Evolutionary conservation across 2,113 vertebrate species (phyloP), one percentile per base, ranked within the genome.

Genomic region (Clarias macrocephalus): DNA sequence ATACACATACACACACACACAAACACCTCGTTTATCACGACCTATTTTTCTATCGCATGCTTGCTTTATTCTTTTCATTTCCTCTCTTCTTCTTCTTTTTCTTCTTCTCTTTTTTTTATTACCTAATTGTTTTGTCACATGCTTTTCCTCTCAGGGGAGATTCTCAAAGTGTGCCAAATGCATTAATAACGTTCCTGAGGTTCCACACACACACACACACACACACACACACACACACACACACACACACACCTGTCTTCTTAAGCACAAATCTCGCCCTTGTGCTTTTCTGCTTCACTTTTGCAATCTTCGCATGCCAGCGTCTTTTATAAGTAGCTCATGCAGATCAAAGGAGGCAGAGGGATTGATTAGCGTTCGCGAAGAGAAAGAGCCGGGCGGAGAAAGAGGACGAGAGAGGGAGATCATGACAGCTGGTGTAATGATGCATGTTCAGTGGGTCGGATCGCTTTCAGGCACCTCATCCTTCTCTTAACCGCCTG

Each of bases 391-490:
- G 18, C 62, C 5, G 12, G 54, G 73, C 13, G 12, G 25, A n/a
- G 25, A 56, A 57, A 70, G 63, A 70, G 52, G 2, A 19, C 1
- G 18, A 33, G 28, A 54, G 18, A 13, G n/a, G 56, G 70, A 80
- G 80, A 76, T 87, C 82, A 87, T 68, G 84, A 85, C 80, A 42
- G 79, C 87, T 82, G 83, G 85, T 85, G 83, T 88, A 88, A 87
- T 85, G 87, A 90, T 86, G 79, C 85, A 88, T 90, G 86, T 87
- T 90, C 80, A 87, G 85, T 70, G 62, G 63, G 57, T 77, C 23
- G 54, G 70, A 48, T 72, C 42, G 84, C 72, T 85, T 73, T 85
- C 59, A 73, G 82, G 76, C 63, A 87, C 79, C 85, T 73, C 72
- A 79, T 37, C 75, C 81, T 86, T 52, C 87, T 84, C 60, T 77